A percentile compares a stretch with the other conserved stretches of the same genome.
Evolutionary conservation across 1,140 invertebrate genomes (phyloP).

Genomic region (Theocolax elegans): DNA sequence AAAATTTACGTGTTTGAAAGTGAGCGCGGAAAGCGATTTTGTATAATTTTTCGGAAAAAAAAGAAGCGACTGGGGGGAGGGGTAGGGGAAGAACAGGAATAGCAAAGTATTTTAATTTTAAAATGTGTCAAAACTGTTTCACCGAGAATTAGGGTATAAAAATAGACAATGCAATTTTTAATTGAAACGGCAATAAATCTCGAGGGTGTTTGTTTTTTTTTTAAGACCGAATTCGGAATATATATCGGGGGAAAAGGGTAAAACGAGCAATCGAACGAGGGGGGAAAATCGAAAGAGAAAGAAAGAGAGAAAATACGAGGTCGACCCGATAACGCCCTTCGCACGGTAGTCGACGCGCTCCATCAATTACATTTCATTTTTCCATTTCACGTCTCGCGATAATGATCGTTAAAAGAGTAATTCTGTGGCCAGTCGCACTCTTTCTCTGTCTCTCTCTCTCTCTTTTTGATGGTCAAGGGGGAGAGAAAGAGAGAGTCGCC

Average conservation of each 20-base stretch:
- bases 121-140: too few species aligned
- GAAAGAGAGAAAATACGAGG: not conserved
- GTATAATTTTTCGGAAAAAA: too few species aligned
- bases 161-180: too few species aligned
- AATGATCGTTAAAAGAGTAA: conserved; percentile 7
- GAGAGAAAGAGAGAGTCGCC: not conserved
- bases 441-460: not conserved
- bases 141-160: too few species aligned
- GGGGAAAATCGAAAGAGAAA: not conserved
- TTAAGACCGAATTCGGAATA: not conserved
- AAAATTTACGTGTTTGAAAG: too few species aligned
- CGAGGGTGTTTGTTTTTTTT: too few species aligned
- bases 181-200: too few species aligned
- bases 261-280: not conserved
- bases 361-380: conserved; percentile 24
- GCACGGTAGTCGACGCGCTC: not conserved
- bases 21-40: too few species aligned
- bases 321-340: not conserved
- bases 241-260: not conserved
- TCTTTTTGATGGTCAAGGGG: not conserved
- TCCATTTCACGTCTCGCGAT: conserved; percentile 10
- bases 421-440: not conserved
- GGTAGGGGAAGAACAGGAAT: too few species aligned
- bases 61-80: too few species aligned
- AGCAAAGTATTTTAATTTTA: too few species aligned